A percentile compares a stretch with the other conserved stretches of the same genome.
Evolutionary conservation across 2,113 vertebrate genomes (phyloP).

Genomic region (Tachysurus fulvidraco): DNA sequence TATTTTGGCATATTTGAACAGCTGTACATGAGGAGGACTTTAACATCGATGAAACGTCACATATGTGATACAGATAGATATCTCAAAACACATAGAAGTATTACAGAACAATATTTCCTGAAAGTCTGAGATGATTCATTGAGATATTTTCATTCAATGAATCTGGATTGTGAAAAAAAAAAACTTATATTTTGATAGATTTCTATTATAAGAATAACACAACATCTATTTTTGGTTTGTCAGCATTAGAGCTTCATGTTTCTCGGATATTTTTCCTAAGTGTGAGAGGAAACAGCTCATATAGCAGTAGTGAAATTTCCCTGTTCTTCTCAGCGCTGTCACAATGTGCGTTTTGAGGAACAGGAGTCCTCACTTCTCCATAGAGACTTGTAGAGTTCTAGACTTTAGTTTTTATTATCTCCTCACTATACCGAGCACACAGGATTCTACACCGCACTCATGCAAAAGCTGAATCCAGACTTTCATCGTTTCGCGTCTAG

Average conservation of each 20-base stretch:
- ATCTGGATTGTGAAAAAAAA: not conserved
- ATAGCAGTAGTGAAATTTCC: not conserved
- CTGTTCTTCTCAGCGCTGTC: not conserved
- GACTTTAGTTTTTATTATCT: not conserved
- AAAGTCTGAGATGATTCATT: not conserved
- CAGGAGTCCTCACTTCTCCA: not conserved
- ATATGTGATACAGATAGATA: not conserved
- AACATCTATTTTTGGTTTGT: not conserved
- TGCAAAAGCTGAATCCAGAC: not conserved
- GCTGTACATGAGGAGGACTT: not conserved
- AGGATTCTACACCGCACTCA: not conserved
- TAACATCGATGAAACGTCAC: not conserved
- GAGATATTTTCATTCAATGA: not conserved
- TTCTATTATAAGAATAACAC: not conserved
- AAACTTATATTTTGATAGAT: not conserved
- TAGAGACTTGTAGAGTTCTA: not conserved
- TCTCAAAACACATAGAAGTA: not conserved
- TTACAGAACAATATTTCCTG: not conserved
- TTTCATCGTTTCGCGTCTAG: constrained; percentile 16
- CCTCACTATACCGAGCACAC: not conserved
- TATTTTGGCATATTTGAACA: not conserved
- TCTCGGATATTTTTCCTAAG: not conserved
- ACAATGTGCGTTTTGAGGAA: not conserved
- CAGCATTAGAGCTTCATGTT: not conserved
- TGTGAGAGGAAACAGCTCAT: not conserved